Base-by-base conservation (phyloP, 2,888 invertebrate genomes). In the Eutolmus rufibarbis region DNA sequence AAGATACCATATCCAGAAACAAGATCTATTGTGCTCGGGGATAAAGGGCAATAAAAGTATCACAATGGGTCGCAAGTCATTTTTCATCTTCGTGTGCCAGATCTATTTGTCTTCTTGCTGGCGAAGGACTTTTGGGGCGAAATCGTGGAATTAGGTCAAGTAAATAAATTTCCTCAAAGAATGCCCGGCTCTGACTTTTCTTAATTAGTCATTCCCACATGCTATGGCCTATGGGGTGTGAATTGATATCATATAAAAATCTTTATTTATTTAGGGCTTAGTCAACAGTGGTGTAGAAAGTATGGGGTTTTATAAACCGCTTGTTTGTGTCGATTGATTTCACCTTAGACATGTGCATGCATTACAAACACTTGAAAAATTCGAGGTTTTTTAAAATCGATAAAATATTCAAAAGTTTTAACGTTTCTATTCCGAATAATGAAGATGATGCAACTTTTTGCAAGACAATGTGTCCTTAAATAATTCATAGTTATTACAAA, bases 101-200 rank as follows among this genome's bases (percentile, higher is more conserved):
- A 81, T n/a, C 46, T 86, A 86, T 86, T 76, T 86, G 78, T 57
- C 84, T 84, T 84, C 37, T 43, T 77, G 86, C 46, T 78, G 9
- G 19, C 28, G 56, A 78, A 86, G 34, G 12, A 19, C 40, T 37
- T 46, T 66, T 37, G 74, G 84, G 84, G 66, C 40, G 40, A 57
- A 51, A 57, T 34, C 14, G 43, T 86, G 76, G 89, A 89, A 89
- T 88, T 89, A 88, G 89, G 89, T 89, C 89, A 89, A 88, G 88
- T 89, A 89, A 89, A 89, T 89, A 89, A 89, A 89, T 89, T 88
- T 88, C 5, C 43, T 23, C 87, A 74, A 43, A 16, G 37, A 23
- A 43, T 57, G 37, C 40, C 76, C 76, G 78, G 66, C 40, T 34
- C 74, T 14, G 19, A 81, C 51, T 86, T 76, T 46, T 46, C 86